phyloP scores from a whole-genome alignment of 2,797 vertebrate species.

The Lophura swinhoii region DNA sequence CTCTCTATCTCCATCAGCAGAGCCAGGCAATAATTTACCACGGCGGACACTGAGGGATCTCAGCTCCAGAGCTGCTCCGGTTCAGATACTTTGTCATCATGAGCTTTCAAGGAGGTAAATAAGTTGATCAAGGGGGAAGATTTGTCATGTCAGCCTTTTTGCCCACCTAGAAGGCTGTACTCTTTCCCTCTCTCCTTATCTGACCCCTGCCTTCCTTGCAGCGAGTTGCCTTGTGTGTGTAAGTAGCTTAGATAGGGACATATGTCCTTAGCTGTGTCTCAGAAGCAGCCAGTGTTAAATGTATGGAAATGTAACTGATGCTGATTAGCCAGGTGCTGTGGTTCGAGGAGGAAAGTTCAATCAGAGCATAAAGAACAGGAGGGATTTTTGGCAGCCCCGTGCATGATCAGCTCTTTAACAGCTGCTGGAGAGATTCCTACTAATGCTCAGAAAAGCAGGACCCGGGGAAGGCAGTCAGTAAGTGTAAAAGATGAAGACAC shows the following conservation, averaged over 20 bases:
- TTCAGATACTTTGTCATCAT: slow-evolving; percentile 71
- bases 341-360: slow-evolving; percentile 8
- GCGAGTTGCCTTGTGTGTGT: not conserved
- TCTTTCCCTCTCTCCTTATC: not conserved
- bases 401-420: not conserved
- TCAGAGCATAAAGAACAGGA: not conserved
- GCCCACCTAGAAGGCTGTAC: not conserved
- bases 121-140: slow-evolving; percentile 72
- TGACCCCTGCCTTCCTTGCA: not conserved
- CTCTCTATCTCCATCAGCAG: slow-evolving; percentile 70
- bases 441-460: not conserved
- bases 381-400: not conserved
- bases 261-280: not conserved
- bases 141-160: slow-evolving; percentile 65
- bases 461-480: not conserved
- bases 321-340: not conserved
- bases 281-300: not conserved
- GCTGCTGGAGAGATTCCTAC: not conserved
- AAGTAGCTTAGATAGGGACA: not conserved
- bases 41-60: slow-evolving; percentile 48
- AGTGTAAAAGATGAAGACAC: not conserved
- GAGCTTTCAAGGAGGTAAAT: slow-evolving; percentile 71
- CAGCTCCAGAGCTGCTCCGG: slow-evolving; percentile 30
- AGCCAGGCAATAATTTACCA: slow-evolving; percentile 71
- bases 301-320: not conserved